Evolutionary conservation across 2,888 invertebrate species (phyloP), one percentile per base, ranked within the genome.

Genomic region (Saturnia pavonia): DNA sequence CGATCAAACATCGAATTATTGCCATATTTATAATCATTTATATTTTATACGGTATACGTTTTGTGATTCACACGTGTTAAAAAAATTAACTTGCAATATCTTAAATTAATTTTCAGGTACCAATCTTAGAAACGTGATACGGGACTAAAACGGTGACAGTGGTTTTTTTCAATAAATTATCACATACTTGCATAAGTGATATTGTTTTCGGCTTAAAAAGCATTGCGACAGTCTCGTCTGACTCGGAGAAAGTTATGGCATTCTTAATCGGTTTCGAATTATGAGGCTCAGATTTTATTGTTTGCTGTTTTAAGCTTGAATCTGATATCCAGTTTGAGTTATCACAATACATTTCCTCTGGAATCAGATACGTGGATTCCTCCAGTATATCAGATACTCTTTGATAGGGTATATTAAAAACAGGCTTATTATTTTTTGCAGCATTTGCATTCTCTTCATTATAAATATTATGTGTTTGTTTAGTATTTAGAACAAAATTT

Each of bases 121-220:
- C 57, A 16, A 83, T 45, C 71, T 84, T 85, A 0, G 85, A 79
- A 42, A 87, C 80, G 48, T 86, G 81, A 68, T 82, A 87, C 0
- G 88, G 88, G 3, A 88, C 84, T 34, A 88, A 76, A 14, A 87
- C 83, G 0, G 84, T 88, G 0, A 85, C 73, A 19, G 86, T 83
- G 0, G 85, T 78, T 69, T 88, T 84, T 63, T 86, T 87, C 57
- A 88, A 71, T 22, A 87, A 72, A 76, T 87, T 87, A 0, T 85
- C 87, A 27, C 82, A 85, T 0, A 83, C 69, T 72, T 88, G 82
- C 70, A 81, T 74, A 9, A 86, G 48, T 0, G 87, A 80, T 69
- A 87, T 78, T 1, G 81, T 82, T 79, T 85, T 85, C 0, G 88
- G 84, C n/a, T 85, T 86, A 66, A 84, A 83, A 12, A 86, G 67